A percentile compares a stretch with the other conserved stretches of the same genome.
phyloP scores from a whole-genome alignment of 92 coral and sea anemone species.

The Porites rus region DNA sequence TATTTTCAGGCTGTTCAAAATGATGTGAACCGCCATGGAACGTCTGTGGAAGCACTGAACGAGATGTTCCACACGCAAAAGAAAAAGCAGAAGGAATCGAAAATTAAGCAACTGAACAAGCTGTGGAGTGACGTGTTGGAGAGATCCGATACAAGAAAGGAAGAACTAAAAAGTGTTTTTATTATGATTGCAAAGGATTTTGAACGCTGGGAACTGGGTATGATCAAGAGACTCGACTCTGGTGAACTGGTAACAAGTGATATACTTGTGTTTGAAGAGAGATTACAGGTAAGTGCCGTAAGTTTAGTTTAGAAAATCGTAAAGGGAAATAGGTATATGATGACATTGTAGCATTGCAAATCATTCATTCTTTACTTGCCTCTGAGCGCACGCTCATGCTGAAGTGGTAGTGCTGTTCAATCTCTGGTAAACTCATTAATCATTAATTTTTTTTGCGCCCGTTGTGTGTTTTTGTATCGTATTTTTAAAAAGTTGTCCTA shows the following conservation, averaged over 20 bases:
- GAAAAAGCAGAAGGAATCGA: conserved; percentile 95
- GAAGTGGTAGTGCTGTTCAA: too few relatives aligned
- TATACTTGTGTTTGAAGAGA: conserved; percentile 94
- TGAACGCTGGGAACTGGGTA: conserved; percentile 89
- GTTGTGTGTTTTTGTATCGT: too few relatives aligned
- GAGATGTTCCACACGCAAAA: conserved; percentile 91
- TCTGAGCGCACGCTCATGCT: background rate
- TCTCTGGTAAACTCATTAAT: too few relatives aligned
- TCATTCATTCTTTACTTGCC: background rate
- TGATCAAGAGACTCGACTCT: conserved; percentile 91
- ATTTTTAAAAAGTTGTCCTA: too few relatives aligned
- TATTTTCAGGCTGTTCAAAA: conserved; percentile 76
- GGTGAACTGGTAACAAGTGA: conserved; percentile 95
- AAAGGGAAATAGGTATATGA: background rate
- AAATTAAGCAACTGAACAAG: conserved; percentile 90
- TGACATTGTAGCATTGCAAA: background rate
- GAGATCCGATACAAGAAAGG: conserved; percentile 74
- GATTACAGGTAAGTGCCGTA: conserved; percentile 70
- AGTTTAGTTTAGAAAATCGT: background rate
- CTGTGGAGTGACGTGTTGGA: conserved; percentile 90
- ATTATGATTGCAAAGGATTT: conserved; percentile 90
- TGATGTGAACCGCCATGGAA: conserved; percentile 93
- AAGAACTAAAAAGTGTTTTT: conserved; percentile 94
- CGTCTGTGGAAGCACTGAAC: conserved; percentile 93
- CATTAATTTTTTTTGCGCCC: too few relatives aligned